Evolutionary conservation across 2,888 invertebrate species (phyloP), one percentile per base, ranked within the genome.

Genomic region (Cabera pusaria): DNA sequence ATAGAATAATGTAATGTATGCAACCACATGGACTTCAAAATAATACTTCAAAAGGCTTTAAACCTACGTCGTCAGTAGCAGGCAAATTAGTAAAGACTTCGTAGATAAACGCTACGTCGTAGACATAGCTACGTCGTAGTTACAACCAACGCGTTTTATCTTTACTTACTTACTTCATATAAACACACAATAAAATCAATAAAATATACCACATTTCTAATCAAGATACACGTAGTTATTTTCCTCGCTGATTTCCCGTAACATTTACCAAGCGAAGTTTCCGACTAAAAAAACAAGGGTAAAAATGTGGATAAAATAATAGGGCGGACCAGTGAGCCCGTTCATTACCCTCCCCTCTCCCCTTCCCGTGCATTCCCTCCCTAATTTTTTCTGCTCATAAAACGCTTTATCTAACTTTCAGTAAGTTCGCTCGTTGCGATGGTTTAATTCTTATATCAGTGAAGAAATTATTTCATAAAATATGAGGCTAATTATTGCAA

Each of bases 301-400:
- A 52, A 49, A 48, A 52, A 49, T 49, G 51, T 45, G 43, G 51
- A 54, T 58, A 55, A 59, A 63, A 59, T 60, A 63, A 58, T 56
- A 56, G 48, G 57, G 29, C 42, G 40, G 38, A 29, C 35, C 44
- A 24, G 45, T 37, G 50, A 46, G 40, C 32, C 33, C 49, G 47
- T 44, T 54, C 52, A 58, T 58, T 54, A 51, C 52, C 49, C 32
- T 46, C 38, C 36, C 36, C 29, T 6, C 12, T 5, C 14, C 10
- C 19, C 20, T 17, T 33, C 40, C 38, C 41, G 46, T 52, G 57
- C 54, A 49, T 54, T 51, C 50, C 41, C 52, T 51, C 47, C 47
- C 56, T 49, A 56, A 56, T 58, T 60, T 58, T 54, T 49, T 40
- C 50, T 44, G 49, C 49, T 34, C 43, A 42, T 49, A 57, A 59